Conservation (phyloP, 2,888 invertebrate genomes). For the Aphodius sticticus region DNA sequence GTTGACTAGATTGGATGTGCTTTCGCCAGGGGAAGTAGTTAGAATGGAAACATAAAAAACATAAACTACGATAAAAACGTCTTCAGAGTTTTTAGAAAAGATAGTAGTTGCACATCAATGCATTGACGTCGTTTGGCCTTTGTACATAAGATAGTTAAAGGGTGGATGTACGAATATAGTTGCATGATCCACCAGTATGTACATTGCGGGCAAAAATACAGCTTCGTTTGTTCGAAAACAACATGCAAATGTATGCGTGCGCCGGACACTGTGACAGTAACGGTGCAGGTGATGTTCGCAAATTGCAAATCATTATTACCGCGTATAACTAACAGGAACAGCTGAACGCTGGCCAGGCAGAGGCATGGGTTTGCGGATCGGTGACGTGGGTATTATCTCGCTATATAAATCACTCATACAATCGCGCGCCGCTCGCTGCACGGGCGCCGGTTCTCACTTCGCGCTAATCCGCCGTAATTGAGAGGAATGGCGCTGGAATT, state of each 20-base stretch:
- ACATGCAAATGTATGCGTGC: neutral
- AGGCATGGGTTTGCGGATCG: slow-evolving; percentile 31
- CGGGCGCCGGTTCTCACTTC: slow-evolving; percentile 43
- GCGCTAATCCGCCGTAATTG: slow-evolving; percentile 57
- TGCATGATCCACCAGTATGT: neutral
- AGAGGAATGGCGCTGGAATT: slow-evolving; percentile 57
- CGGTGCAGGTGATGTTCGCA: slow-evolving; percentile 29
- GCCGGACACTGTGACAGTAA: neutral
- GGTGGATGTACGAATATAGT: neutral
- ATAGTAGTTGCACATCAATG: no score
- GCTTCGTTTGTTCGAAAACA: neutral
- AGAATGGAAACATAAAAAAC: no score
- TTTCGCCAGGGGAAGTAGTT: no score
- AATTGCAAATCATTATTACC: neutral
- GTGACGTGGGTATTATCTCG: slow-evolving; percentile 41
- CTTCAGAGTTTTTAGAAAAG: no score
- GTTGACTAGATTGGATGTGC: no score
- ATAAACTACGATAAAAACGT: no score
- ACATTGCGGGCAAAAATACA: neutral
- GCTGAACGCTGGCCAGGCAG: slow-evolving; percentile 12
- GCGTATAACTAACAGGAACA: slow-evolving; percentile 13
- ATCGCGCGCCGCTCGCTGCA: slow-evolving; percentile 40
- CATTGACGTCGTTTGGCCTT: no score
- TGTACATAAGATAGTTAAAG: no score
- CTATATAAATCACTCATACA: slow-evolving; percentile 45